Evolutionary conservation across 2,113 vertebrate genomes (phyloP), one percentile per base, ranked within the genome.

Genomic region (Rhizomys pruinosus): DNA sequence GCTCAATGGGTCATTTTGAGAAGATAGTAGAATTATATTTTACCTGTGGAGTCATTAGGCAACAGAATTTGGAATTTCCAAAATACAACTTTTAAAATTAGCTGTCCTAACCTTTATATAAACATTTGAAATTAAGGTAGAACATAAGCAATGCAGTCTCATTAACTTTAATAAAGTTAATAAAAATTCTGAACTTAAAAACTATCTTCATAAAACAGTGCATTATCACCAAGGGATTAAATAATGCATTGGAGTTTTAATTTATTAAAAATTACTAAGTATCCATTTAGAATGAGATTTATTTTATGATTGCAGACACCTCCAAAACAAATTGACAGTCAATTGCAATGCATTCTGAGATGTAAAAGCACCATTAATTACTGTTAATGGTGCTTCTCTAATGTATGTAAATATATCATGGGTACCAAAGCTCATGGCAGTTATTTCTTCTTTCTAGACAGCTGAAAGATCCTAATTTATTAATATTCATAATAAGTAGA

Each of bases 401-500:
- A 96, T 91, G 92, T 96, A 92, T 91, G 88, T 92, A 97, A 97
- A 96, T 96, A 96, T 15, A 96, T 95, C 90, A 96, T 97, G 87
- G 39, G 47, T 42, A 91, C 78, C n/a, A 89, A 91, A 88, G 82
- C 96, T 91, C 96, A 95, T 98, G 92, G 61, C 93, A 96, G 77
- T 97, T 96, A 91, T 96, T 97, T 97, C 95, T 96, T 96, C 86
- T 96, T 97, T 95, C 94, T 94, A 96, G 90, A 96, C 88, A 95
- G 92, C 77, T 96, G 96, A 94, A 94, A 92, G 88, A 96, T 96
- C 82, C 93, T 95, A 96, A 85, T 94, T 95, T 97, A 98, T 97
- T 97, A 98, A 97, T 96, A 97, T 97, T 98, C 94, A 95, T 84
- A 97, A 95, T 93, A 96, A 96, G 89, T 82, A 79, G 89, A 90